Conservation (phyloP, 2,113 vertebrate species). For the Stomatorhinus ivindoensis region DNA sequence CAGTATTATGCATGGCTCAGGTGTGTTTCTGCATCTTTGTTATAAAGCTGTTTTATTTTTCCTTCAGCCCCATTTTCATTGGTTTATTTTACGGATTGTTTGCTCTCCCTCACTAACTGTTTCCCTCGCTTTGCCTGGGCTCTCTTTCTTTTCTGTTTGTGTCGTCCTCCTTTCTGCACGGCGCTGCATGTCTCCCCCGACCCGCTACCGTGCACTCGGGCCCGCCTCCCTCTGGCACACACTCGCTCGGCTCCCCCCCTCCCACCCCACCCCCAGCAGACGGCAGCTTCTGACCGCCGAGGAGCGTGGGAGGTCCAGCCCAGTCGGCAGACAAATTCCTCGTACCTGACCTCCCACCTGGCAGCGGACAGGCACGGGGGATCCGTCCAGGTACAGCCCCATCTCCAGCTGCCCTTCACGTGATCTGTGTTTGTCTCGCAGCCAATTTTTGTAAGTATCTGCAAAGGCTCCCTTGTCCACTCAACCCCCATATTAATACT, state of each 20-base stretch:
- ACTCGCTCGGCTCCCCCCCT: slow-evolving; percentile 33
- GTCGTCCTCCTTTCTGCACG: slow-evolving; percentile 35
- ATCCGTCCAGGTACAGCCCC: slow-evolving; percentile 90
- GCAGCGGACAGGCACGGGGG: slow-evolving; percentile 96
- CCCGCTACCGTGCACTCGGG: neutral
- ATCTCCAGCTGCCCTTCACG: slow-evolving; percentile 21
- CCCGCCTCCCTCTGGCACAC: neutral
- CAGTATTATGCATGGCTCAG: neutral
- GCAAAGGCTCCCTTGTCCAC: neutral
- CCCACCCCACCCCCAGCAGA: slow-evolving; percentile 64
- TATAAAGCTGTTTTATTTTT: neutral
- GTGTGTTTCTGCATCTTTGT: neutral
- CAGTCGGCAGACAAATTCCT: slow-evolving; percentile 91
- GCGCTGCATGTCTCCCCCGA: neutral
- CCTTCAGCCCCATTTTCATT: slow-evolving; percentile 13
- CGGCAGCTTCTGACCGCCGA: slow-evolving; percentile 80
- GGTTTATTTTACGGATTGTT: slow-evolving; percentile 34
- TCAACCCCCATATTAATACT: neutral
- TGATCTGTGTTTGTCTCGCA: neutral
- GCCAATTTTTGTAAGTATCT: neutral
- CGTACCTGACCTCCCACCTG: slow-evolving; percentile 93
- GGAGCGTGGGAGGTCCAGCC: slow-evolving; percentile 97
- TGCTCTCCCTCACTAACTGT: slow-evolving; percentile 48
- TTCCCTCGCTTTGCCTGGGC: slow-evolving; percentile 55
- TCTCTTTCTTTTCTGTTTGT: slow-evolving; percentile 37